Evolutionary conservation across 2,797 vertebrate species (phyloP), one percentile per base, ranked within the genome.

Genomic region (Numenius phaeopus): DNA sequence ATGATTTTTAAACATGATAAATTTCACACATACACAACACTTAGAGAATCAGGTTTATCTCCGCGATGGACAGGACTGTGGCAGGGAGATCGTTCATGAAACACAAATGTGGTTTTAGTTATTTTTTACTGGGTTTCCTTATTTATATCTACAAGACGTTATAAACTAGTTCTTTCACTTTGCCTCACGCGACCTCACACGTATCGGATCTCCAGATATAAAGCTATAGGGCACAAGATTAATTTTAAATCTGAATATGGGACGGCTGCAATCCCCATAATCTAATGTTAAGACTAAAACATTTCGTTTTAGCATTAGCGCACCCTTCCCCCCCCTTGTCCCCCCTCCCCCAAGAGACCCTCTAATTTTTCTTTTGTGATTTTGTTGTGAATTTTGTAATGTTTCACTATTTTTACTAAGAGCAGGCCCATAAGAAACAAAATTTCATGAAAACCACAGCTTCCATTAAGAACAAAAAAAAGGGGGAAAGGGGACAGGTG

Each of bases 401-500:
- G 37, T 85, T 92, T 82, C 26, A 7, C 23, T 59, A 21, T 32
- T 93, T 69, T 50, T 52, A 57, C 55, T 87, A 40, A 80, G 91
- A 87, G 10, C 3, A 20, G n/a, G 15, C 6, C 34, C 2, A 1
- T 5, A 18, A 59, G 52, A 64, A 92, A 59, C 4, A 76, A 30
- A 76, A 50, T 77, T 44, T 85, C 13, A 34, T 55, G 15, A 81
- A 47, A 92, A 61, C 3, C 0, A 1, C 22, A 69, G 5, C 11
- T 65, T 78, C 27, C 13, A 54, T 40, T 80, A 8, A 32, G 46
- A 22, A 81, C 64, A 59, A 30, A 62, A 67, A 7, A 55, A 8
- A 1, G 1, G 0, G 0, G 0, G 7, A 34, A 7, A 8, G 3
- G 1, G 8, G 26, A 11, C 5, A 50, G 14, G 5, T 50, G 4